Conservation (phyloP, 1,140 invertebrate species). For the Eumaeus atala region DNA sequence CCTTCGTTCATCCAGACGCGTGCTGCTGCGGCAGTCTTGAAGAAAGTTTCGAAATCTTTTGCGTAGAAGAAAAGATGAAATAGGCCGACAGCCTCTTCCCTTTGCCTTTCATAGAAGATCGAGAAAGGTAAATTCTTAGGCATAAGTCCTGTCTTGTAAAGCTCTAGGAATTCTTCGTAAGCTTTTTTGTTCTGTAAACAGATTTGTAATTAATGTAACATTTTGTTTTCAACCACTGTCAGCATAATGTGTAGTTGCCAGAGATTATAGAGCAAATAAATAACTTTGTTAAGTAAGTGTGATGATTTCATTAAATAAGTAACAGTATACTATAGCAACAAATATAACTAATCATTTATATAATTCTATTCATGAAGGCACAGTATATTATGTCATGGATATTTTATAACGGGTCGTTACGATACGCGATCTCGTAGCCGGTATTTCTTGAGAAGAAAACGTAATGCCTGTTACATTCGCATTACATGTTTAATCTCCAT, state of each 20-base stretch:
- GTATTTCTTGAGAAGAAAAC: too few species aligned
- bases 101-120: conserved; percentile 71
- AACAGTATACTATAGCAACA: too few species aligned
- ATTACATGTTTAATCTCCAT: too few species aligned
- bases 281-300: background rate
- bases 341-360: too few species aligned
- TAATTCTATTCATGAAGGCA: too few species aligned
- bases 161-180: conserved; percentile 73
- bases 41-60: conserved; percentile 79
- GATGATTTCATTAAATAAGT: too few species aligned
- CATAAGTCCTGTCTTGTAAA: conserved; percentile 68
- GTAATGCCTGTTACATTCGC: too few species aligned
- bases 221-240: too few species aligned
- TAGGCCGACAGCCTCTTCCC: conserved; percentile 71
- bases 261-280: background rate
- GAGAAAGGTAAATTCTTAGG: conserved; percentile 74
- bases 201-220: background rate
- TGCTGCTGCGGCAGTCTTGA: conserved; percentile 77
- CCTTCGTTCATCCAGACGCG: conserved; percentile 76
- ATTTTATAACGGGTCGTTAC: too few species aligned
- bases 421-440: too few species aligned
- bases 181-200: conserved; percentile 51
- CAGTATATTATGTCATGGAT: too few species aligned
- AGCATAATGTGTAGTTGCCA: too few species aligned
- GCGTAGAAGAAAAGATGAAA: conserved; percentile 76